These are phyloP conservation scores for Dysmachus trigonus DNA, from an alignment of 2,888 invertebrate species.

Conservation along the genomic window DNA sequence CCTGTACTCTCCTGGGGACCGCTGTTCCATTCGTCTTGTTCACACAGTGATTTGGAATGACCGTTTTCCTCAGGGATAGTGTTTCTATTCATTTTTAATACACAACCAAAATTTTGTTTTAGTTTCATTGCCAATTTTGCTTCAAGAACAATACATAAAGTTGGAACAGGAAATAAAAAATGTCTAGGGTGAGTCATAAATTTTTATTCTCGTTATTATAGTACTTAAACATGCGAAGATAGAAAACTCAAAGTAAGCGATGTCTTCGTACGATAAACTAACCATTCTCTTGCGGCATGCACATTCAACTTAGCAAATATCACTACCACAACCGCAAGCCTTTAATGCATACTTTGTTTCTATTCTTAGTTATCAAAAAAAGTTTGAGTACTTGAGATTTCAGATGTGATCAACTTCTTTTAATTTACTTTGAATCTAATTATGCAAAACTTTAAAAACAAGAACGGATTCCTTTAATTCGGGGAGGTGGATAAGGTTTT, in stretches of 20 bases:
- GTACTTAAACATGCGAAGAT: background rate
- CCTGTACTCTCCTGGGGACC: conserved; percentile 60
- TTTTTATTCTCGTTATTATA: conserved; percentile 3
- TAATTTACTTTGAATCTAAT: background rate
- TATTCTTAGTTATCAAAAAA: background rate
- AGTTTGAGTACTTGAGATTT: background rate
- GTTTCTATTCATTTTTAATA: conserved; percentile 64
- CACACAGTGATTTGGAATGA: conserved; percentile 71
- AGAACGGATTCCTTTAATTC: background rate
- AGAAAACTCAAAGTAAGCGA: background rate
- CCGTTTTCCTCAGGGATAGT: conserved; percentile 75
- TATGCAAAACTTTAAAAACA: background rate
- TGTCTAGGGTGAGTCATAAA: background rate
- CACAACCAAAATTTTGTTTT: conserved; percentile 12
- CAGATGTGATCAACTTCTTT: conserved; percentile 20
- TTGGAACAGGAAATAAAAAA: background rate
- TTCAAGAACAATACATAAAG: background rate
- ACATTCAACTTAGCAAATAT: background rate
- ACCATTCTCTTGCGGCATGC: background rate
- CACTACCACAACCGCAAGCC: background rate
- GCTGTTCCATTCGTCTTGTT: conserved; percentile 65
- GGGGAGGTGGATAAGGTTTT: background rate
- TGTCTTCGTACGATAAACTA: background rate
- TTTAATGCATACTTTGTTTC: background rate
- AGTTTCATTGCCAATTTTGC: conserved; percentile 1